Percentiles rank a stretch among this genome's conserved stretches.
Evolutionary conservation across 1,140 invertebrate species (phyloP).

Genomic region (Doryteuthis pealeii): DNA sequence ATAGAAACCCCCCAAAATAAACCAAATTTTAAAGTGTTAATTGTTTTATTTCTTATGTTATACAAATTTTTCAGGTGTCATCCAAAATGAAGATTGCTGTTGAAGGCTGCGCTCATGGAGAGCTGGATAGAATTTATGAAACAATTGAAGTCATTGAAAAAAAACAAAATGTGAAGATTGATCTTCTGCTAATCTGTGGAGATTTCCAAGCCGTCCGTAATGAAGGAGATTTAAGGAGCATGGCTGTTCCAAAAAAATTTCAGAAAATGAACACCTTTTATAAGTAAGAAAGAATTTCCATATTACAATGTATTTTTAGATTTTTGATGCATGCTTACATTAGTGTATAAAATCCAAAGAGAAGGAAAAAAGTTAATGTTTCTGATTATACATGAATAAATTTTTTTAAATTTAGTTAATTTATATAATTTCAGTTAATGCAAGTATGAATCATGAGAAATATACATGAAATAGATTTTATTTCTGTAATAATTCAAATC

Average conservation of each 20-base stretch:
- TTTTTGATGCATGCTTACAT: background rate
- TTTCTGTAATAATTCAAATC: no score
- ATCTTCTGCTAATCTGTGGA: constrained; percentile 94
- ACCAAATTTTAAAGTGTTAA: no score
- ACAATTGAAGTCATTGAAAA: constrained; percentile 66
- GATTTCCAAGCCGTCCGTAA: constrained; percentile 84
- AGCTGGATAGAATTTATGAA: constrained; percentile 93
- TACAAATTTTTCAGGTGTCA: no score
- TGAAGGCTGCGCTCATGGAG: constrained; percentile 97
- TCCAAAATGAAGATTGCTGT: constrained; percentile 87
- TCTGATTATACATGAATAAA: no score
- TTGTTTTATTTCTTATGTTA: no score
- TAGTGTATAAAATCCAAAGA: background rate
- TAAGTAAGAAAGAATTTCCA: constrained; percentile 71
- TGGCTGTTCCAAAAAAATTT: constrained; percentile 95
- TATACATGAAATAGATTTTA: no score
- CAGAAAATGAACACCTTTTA: constrained; percentile 90
- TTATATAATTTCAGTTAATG: no score
- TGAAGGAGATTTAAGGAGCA: constrained; percentile 72
- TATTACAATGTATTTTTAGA: background rate
- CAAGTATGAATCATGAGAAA: no score
- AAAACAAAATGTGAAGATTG: constrained; percentile 64
- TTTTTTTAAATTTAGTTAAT: no score
- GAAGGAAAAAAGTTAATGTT: no score
- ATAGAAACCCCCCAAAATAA: no score